Evolutionary conservation across 2,113 vertebrate genomes (phyloP).

Genomic region (Hemichromis elongatus): DNA sequence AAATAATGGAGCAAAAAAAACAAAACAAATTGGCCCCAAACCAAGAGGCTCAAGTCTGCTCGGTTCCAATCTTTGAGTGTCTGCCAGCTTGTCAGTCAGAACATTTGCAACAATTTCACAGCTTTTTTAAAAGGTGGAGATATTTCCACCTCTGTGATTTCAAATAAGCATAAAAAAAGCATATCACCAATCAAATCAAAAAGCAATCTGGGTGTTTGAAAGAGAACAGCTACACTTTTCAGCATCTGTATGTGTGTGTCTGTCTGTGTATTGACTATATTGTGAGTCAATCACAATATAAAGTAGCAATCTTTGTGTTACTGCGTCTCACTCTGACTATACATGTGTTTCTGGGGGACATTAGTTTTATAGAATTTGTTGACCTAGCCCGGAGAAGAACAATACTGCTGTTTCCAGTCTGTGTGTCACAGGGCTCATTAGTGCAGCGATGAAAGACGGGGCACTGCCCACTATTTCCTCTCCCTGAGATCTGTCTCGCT

Average conservation of each 20-base stretch:
- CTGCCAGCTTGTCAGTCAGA: constrained; percentile 15
- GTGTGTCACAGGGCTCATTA: constrained; percentile 71
- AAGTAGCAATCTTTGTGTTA: not conserved
- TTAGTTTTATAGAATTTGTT: constrained; percentile 40
- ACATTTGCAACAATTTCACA: constrained; percentile 14
- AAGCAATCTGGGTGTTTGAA: not conserved
- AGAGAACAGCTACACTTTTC: not conserved
- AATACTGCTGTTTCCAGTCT: constrained; percentile 67
- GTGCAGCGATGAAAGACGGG: constrained; percentile 61
- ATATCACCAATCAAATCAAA: not conserved
- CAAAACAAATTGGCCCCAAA: constrained; percentile 4
- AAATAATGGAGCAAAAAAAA: constrained; percentile 30
- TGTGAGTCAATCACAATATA: not conserved
- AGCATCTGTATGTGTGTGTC: not conserved
- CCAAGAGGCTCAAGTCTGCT: constrained; percentile 28
- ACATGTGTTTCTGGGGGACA: constrained; percentile 37
- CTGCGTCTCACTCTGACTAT: constrained; percentile 1
- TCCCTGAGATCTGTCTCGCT: constrained; percentile 23
- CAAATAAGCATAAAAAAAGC: not conserved
- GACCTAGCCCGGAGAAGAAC: constrained; percentile 43
- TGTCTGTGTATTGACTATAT: not conserved
- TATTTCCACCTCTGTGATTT: not conserved
- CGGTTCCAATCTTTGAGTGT: constrained; percentile 13
- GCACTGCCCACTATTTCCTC: constrained; percentile 68
- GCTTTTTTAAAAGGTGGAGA: constrained; percentile 1